phyloP scores from a whole-genome alignment of 2,888 invertebrate genomes.

The Macrosiphum euphorbiae region DNA sequence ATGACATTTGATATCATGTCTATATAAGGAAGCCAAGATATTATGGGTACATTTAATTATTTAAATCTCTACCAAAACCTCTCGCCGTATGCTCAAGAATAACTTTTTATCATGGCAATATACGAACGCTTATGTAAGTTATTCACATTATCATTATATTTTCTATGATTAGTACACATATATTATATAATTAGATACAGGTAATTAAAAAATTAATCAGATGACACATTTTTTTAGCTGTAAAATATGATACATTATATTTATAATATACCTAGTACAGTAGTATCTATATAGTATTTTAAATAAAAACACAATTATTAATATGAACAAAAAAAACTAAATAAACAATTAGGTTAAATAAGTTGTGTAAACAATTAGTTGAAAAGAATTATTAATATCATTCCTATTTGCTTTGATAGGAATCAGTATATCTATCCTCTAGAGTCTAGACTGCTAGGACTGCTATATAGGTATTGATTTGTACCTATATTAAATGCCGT shows the following conservation, averaged over 20 bases:
- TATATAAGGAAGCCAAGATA: neutral
- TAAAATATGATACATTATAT: neutral
- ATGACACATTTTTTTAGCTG: neutral
- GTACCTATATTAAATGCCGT: too few relatives aligned
- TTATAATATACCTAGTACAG: too few relatives aligned
- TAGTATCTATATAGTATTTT: too few relatives aligned
- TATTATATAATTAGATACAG: neutral
- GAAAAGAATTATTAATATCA: too few relatives aligned
- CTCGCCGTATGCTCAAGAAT: neutral
- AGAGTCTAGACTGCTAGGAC: too few relatives aligned
- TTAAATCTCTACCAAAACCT: neutral
- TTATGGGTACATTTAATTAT: neutral
- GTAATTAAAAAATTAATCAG: neutral
- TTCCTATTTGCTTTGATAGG: too few relatives aligned
- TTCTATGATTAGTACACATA: too few relatives aligned
- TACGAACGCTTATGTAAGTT: neutral
- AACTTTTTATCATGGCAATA: neutral
- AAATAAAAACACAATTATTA: neutral
- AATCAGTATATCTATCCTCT: too few relatives aligned
- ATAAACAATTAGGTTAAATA: neutral
- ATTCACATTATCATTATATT: too few relatives aligned
- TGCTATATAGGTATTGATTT: too few relatives aligned
- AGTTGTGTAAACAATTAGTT: neutral
- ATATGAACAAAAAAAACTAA: neutral
- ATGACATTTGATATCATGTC: neutral